Evolutionary conservation across 2,113 vertebrate species (phyloP).

Genomic region (Brachionichthys hirsutus): DNA sequence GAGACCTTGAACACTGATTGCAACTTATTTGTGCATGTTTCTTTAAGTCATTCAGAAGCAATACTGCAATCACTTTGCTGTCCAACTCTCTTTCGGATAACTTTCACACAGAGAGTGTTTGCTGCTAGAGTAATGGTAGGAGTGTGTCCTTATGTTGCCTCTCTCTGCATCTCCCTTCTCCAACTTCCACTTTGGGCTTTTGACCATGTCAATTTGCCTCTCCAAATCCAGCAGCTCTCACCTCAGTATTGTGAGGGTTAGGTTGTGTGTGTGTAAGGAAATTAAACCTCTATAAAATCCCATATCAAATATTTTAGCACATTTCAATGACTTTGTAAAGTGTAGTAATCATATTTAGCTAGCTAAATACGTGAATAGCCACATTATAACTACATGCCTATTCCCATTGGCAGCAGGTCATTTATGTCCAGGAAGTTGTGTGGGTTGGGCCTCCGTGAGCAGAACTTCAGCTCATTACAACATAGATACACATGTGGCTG

Average conservation of each 20-base stretch:
- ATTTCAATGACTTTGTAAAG: too few species aligned
- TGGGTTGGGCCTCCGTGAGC: too few species aligned
- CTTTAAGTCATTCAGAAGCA: conserved; percentile 1
- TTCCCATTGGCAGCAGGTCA: too few species aligned
- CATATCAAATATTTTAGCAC: too few species aligned
- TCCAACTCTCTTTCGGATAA: neutral
- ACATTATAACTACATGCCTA: too few species aligned
- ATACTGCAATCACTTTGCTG: neutral
- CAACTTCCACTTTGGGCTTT: conserved; percentile 17
- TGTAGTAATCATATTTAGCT: too few species aligned
- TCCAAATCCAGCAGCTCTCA: conserved; percentile 35
- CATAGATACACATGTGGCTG: too few species aligned
- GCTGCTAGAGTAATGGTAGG: neutral
- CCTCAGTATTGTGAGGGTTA: conserved; percentile 37
- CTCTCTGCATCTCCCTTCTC: neutral
- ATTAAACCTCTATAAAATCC: neutral
- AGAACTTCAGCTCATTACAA: too few species aligned
- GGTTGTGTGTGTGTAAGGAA: conserved; percentile 6
- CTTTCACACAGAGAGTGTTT: neutral
- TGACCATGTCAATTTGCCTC: conserved; percentile 56
- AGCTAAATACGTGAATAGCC: too few species aligned
- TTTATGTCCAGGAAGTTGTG: too few species aligned
- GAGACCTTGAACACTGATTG: conserved; percentile 16
- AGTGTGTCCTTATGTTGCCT: conserved; percentile 4
- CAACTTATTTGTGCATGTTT: neutral